Percentiles rank a stretch among this genome's conserved stretches.
phyloP scores from a whole-genome alignment of 2,113 vertebrate genomes.

The Myotis yumanensis region DNA sequence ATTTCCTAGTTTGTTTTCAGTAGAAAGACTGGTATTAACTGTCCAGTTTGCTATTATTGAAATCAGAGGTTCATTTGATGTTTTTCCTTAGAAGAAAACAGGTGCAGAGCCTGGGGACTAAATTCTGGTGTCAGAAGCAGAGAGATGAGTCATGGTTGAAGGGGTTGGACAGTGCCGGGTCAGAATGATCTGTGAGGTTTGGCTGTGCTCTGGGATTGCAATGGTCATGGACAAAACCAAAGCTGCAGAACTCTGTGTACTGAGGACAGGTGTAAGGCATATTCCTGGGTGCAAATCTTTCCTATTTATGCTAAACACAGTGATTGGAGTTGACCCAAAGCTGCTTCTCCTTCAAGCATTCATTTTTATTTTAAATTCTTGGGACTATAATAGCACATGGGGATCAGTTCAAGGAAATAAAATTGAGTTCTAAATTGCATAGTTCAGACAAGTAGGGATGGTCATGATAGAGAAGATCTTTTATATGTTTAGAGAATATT shows the following conservation, averaged over 20 bases:
- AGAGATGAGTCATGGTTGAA: background rate
- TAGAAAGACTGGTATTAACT: background rate
- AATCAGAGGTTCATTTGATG: background rate
- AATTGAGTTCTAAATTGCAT: background rate
- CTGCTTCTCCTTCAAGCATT: background rate
- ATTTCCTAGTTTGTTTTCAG: conserved; percentile 14
- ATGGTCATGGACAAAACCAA: background rate
- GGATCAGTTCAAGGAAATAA: background rate
- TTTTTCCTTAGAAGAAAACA: conserved; percentile 24
- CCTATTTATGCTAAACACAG: background rate
- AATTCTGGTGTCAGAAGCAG: background rate
- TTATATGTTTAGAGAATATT: background rate
- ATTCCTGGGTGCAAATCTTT: background rate
- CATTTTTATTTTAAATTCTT: background rate
- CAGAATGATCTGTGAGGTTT: conserved; percentile 27
- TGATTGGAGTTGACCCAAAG: background rate
- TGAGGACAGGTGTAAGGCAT: background rate
- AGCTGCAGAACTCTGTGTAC: background rate
- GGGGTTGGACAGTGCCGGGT: background rate
- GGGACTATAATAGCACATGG: background rate
- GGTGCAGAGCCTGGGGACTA: background rate
- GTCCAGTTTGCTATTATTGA: background rate
- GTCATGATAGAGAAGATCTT: background rate
- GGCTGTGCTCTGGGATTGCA: conserved; percentile 16
- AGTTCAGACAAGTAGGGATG: background rate